phyloP scores from a whole-genome alignment of 2,888 invertebrate species.

The Lissonota sp. region DNA sequence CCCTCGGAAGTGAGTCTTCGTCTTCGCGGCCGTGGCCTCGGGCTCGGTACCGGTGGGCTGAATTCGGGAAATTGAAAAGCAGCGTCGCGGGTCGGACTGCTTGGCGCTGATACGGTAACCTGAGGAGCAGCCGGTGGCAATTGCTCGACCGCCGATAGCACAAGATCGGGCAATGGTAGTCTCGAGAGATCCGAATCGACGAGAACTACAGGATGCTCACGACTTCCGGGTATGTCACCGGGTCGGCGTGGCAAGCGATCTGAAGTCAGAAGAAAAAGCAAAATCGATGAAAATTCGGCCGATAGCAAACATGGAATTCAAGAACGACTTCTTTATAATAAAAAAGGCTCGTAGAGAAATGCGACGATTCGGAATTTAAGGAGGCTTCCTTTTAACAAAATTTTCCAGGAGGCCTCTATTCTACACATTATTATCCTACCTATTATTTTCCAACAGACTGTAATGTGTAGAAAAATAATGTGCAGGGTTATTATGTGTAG shows the following conservation, averaged over 20 bases:
- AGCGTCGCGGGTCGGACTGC: conserved; percentile 82
- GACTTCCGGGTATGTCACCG: conserved; percentile 72
- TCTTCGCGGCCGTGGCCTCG: conserved; percentile 81
- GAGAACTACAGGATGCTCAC: conserved; percentile 78
- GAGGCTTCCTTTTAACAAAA: too few relatives aligned
- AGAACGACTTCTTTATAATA: too few relatives aligned
- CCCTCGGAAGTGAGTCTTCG: conserved; percentile 81
- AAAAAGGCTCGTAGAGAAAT: too few relatives aligned
- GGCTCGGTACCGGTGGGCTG: conserved; percentile 80
- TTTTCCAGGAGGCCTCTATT: too few relatives aligned
- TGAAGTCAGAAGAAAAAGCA: conserved; percentile 64
- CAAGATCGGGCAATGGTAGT: conserved; percentile 80
- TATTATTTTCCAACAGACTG: too few relatives aligned
- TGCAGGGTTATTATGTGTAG: too few relatives aligned
- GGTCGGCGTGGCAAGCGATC: conserved; percentile 80
- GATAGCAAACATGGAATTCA: too few relatives aligned
- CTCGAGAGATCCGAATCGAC: conserved; percentile 80
- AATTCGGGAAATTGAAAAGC: conserved; percentile 82
- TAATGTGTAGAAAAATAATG: too few relatives aligned
- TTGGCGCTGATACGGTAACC: conserved; percentile 82
- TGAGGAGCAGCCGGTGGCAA: conserved; percentile 80
- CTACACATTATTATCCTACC: too few relatives aligned
- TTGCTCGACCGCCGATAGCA: conserved; percentile 81
- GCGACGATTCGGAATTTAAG: too few relatives aligned
- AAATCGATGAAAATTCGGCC: too few relatives aligned